Conservation (phyloP, 2,113 vertebrate species). For the Anhinga anhinga region DNA sequence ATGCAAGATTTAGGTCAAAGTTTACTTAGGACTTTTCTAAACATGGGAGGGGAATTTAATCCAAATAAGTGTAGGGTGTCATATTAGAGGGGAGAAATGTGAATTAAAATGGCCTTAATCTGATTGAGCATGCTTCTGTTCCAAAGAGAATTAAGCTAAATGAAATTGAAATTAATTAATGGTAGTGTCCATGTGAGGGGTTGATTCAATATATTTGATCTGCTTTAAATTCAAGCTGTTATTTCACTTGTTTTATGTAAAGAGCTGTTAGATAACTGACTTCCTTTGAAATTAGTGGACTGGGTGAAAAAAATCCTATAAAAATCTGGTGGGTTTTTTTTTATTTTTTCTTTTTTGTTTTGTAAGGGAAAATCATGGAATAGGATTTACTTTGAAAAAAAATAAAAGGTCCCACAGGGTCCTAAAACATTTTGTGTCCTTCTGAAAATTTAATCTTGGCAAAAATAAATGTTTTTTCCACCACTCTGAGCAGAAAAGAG, state of each 20-base stretch:
- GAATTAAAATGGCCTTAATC: not conserved
- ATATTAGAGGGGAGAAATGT: not conserved
- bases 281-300: not conserved
- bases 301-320: not conserved
- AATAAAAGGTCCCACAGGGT: too few species aligned
- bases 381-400: not conserved
- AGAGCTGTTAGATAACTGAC: not conserved
- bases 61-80: not conserved
- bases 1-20: not conserved
- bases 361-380: not conserved
- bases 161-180: not conserved
- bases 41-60: not conserved
- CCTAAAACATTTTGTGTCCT: not conserved
- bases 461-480: not conserved
- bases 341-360: not conserved
- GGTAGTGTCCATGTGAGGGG: not conserved
- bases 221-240: slow-evolving; percentile 3
- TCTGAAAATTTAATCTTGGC: not conserved
- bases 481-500: not conserved
- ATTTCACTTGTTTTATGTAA: not conserved
- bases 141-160: not conserved
- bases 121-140: not conserved
- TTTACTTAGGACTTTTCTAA: not conserved
- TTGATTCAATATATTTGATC: not conserved
- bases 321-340: not conserved